phyloP scores from a whole-genome alignment of 1,140 invertebrate genomes.

The Drosophila pruinosa region DNA sequence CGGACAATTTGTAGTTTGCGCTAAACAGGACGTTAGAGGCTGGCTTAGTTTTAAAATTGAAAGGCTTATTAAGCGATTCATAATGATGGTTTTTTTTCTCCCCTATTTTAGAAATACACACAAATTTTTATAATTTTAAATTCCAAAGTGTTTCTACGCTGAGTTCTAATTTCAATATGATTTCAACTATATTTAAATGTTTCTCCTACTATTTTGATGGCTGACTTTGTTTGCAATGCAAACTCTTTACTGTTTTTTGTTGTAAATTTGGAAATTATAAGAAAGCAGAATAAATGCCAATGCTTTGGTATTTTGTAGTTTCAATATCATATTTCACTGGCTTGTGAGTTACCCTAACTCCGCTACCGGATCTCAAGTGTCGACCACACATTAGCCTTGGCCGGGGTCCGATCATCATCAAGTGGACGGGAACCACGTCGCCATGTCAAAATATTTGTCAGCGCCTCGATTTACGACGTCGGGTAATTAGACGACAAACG shows the following conservation, averaged over 20 bases:
- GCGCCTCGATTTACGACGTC: conserved; percentile 68
- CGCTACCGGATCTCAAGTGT: conserved; percentile 66
- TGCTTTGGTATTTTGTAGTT: conserved; percentile 7
- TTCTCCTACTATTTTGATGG: no score
- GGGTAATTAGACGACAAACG: conserved; percentile 57
- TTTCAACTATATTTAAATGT: background rate
- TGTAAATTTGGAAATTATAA: no score
- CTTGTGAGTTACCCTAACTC: conserved; percentile 8
- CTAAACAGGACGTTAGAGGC: background rate
- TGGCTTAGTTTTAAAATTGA: conserved; percentile 11
- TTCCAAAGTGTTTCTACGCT: background rate
- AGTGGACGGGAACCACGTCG: conserved; percentile 28
- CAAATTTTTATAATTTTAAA: background rate
- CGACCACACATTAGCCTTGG: conserved; percentile 67
- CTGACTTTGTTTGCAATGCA: background rate
- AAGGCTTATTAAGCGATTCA: conserved; percentile 15
- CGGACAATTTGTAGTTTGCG: background rate
- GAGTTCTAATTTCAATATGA: background rate
- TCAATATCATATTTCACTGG: conserved; percentile 37
- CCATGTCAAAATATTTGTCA: conserved; percentile 79
- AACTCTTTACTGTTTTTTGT: background rate
- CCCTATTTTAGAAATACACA: no score
- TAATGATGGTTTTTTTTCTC: background rate
- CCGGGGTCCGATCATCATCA: conserved; percentile 1
- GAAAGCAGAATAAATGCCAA: background rate